phyloP scores from a whole-genome alignment of 2,113 vertebrate species.

The Chamaetylas fuelleborni region DNA sequence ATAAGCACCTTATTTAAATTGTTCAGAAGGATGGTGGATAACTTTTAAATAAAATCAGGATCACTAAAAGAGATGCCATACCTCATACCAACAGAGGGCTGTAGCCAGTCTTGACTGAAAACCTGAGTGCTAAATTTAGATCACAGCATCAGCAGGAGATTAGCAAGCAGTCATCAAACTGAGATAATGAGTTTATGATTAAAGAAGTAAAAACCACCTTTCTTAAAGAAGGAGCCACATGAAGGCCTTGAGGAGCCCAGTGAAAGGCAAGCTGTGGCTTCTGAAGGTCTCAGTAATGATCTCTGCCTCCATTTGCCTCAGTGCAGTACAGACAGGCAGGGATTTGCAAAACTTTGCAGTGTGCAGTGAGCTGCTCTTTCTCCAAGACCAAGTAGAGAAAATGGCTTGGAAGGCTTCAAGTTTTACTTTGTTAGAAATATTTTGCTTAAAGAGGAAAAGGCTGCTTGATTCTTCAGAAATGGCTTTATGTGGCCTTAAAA shows the following conservation, averaged over 20 bases:
- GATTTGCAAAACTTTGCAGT: not conserved
- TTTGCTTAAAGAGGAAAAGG: not conserved
- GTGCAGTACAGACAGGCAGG: not conserved
- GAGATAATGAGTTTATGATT: not conserved
- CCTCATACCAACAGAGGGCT: not conserved
- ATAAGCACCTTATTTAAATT: not conserved
- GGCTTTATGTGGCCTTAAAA: not conserved
- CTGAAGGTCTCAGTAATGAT: not conserved
- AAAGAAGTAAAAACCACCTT: not conserved
- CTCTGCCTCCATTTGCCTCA: not conserved
- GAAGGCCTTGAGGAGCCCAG: not conserved
- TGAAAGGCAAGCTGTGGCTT: not conserved
- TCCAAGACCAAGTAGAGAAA: not conserved
- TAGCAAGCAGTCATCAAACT: not conserved
- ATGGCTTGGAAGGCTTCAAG: not conserved
- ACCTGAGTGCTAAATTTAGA: not conserved
- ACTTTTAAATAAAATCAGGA: not conserved
- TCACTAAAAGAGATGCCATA: not conserved
- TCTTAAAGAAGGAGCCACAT: not conserved
- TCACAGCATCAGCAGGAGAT: not conserved
- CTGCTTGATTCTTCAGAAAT: not conserved
- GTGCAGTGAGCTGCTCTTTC: not conserved
- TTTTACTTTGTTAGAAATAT: not conserved
- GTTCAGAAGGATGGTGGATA: not conserved
- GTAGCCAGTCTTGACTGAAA: not conserved